A percentile compares a stretch with the other conserved stretches of the same genome.
phyloP scores from a whole-genome alignment of 2,113 vertebrate species.

The Nesogale talazaci region DNA sequence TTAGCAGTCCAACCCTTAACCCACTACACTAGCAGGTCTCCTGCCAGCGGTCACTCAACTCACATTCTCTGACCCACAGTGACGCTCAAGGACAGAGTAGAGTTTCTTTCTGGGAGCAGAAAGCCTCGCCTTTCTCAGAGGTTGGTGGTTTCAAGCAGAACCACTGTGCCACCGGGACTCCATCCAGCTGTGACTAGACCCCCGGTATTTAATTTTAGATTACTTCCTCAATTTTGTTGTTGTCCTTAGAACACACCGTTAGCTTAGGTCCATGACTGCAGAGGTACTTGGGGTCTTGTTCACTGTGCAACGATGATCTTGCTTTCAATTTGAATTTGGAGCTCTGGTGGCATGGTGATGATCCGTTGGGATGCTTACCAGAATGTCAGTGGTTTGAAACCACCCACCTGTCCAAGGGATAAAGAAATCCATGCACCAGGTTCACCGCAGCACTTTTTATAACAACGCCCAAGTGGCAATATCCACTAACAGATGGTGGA shows the following conservation, averaged over 20 bases:
- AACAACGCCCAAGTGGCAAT: background rate
- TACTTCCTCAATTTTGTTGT: background rate
- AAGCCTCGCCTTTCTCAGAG: too few species aligned
- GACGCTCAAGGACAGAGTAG: too few species aligned
- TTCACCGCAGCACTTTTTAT: background rate
- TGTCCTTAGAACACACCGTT: accelerated
- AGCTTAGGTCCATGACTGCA: too few species aligned
- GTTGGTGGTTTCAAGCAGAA: background rate
- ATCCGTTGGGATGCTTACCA: too few species aligned
- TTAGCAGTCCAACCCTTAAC: too few species aligned
- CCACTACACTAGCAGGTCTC: too few species aligned
- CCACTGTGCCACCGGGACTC: background rate
- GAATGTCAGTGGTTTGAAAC: too few species aligned
- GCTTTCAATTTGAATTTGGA: background rate
- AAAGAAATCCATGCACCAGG: background rate
- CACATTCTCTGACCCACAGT: too few species aligned
- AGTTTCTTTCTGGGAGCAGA: too few species aligned
- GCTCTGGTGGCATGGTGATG: too few species aligned
- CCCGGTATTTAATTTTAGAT: background rate
- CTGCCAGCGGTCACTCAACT: too few species aligned
- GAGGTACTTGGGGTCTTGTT: background rate
- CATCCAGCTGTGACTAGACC: background rate
- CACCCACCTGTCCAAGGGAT: too few species aligned
- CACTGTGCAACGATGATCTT: background rate
- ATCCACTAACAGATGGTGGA: background rate